A percentile compares a stretch with the other conserved stretches of the same genome.
These are phyloP conservation scores for Jordanella pulchra DNA, from an alignment of 2,797 vertebrate species.

Conservation along the genomic window DNA sequence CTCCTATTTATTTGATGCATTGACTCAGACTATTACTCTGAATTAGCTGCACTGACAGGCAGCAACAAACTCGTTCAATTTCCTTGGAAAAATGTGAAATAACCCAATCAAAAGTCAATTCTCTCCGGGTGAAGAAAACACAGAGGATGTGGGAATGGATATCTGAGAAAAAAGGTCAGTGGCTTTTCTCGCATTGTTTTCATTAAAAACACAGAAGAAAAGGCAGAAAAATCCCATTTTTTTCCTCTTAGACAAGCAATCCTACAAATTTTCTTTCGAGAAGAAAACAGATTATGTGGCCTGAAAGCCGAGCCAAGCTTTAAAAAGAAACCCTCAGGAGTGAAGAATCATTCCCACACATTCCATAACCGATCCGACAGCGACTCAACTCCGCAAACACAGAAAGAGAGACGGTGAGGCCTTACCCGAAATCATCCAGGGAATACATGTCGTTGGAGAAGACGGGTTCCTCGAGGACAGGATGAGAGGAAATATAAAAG, in stretches of 20 bases:
- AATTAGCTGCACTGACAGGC: conserved; percentile 53
- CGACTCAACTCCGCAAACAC: conserved; percentile 11
- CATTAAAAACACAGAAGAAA: not conserved
- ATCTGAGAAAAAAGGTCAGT: conserved; percentile 51
- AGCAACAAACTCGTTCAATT: conserved; percentile 29
- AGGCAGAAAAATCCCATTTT: conserved; percentile 12
- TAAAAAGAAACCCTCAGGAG: conserved; percentile 45
- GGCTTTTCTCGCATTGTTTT: conserved; percentile 50
- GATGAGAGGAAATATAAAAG: conserved; percentile 56
- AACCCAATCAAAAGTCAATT: conserved; percentile 63
- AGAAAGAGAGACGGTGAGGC: conserved; percentile 2
- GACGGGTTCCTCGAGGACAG: conserved; percentile 40
- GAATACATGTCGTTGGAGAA: conserved; percentile 85
- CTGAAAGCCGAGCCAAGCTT: conserved; percentile 50
- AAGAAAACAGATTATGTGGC: conserved; percentile 40
- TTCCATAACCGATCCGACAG: conserved; percentile 21
- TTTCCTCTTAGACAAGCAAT: conserved; percentile 16
- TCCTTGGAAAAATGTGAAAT: conserved; percentile 50
- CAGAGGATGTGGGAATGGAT: conserved; percentile 51
- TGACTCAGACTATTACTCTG: conserved; percentile 44
- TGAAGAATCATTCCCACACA: conserved; percentile 32
- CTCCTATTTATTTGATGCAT: conserved; percentile 37
- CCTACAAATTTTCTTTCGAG: conserved; percentile 14
- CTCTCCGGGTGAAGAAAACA: conserved; percentile 54
- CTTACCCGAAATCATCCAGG: conserved; percentile 95